Conservation (phyloP, 2,888 invertebrate species). For the Cataglyphis rosenhaueri region DNA sequence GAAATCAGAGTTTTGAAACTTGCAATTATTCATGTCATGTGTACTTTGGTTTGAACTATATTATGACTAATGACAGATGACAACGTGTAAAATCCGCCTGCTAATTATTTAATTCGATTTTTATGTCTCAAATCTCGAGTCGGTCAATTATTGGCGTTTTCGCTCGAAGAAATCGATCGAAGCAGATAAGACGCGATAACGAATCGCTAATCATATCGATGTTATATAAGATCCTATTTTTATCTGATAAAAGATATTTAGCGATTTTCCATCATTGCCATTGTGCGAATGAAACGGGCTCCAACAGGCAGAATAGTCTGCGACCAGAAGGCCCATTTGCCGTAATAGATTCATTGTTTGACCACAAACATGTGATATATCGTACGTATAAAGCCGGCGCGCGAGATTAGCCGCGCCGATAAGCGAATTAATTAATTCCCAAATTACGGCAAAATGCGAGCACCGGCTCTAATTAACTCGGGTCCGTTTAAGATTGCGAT, state of each 20-base stretch:
- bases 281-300: background rate
- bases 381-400: constrained; percentile 29
- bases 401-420: constrained; percentile 46
- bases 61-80: constrained; percentile 5
- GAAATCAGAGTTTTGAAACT: background rate
- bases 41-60: background rate
- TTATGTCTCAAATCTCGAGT: background rate
- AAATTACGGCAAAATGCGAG: constrained; percentile 34
- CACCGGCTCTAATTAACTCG: constrained; percentile 28
- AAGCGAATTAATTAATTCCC: constrained; percentile 47
- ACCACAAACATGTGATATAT: constrained; percentile 13
- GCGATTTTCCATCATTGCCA: background rate
- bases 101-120: constrained; percentile 35
- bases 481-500: constrained; percentile 45
- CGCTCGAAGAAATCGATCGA: background rate
- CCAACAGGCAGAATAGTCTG: constrained; percentile 23
- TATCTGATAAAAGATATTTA: constrained; percentile 26
- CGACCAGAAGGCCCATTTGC: constrained; percentile 9
- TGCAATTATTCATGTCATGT: background rate
- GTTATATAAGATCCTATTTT: constrained; percentile 26
- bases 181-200: constrained; percentile 6
- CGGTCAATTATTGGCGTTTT: background rate
- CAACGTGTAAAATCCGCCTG: background rate
- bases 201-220: constrained; percentile 5
- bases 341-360: constrained; percentile 43